Base-by-base conservation (phyloP, 2,888 invertebrate species). In the Lissocephala sabroskyi region DNA sequence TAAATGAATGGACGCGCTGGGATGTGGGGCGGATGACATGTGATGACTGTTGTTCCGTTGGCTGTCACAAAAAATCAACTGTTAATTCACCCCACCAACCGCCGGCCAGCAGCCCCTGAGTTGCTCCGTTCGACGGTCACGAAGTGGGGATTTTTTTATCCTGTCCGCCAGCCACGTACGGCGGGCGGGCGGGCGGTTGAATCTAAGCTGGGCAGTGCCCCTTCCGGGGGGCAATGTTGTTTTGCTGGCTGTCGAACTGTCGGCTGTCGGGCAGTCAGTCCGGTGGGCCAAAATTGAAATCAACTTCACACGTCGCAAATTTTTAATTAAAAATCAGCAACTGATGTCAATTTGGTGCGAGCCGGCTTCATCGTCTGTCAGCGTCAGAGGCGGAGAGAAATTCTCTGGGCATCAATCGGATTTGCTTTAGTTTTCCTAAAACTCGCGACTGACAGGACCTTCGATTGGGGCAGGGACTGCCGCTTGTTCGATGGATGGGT, bases 281-380 rank as follows among this genome's bases (percentile, higher is more conserved):
- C n/a, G n/a, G n/a, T 23, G 35, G 41, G 28, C 35, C 53, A 42
- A 77, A 66, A 78, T 75, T 75, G 70, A 70, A 77, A 75, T 70
- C 78, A 71, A 78, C 76, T 78, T 78, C 70, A 70, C 70, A 78
- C 70, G 70, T 70, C 78, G 76, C 78, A 70, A 70, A 70, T 66
- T 70, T 70, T 70, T 70, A 70, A 70, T 70, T 70, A 78, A 70
- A 70, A 70, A 75, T 71, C 76, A 78, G 76, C 73, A 78, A 66
- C 76, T 62, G 70, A 78, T 70, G 70, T 78, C 76, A 71, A 75
- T 75, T 62, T 75, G 58, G 44, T 10, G 3, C 41, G 48, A 16
- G 49, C 47, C 47, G 48, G 23, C 35, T 40, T 11, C n/a, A n/a
- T n/a, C n/a, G n/a, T n/a, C n/a, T n/a, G n/a, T n/a, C n/a, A n/a